Evolutionary conservation across 2,113 vertebrate species (phyloP).

Genomic region (Bos indicus): DNA sequence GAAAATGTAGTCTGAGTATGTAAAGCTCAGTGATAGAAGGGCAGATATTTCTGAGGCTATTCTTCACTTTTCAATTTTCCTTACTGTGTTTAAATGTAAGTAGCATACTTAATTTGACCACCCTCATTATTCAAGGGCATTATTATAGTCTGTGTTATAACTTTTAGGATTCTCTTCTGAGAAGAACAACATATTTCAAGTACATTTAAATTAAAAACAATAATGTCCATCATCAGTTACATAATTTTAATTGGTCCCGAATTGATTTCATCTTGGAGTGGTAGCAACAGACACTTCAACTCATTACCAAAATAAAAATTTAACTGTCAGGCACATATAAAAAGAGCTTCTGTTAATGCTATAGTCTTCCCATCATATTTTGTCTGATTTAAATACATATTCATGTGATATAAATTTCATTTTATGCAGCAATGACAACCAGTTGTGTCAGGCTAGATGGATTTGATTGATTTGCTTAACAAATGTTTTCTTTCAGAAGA

Average conservation of each 20-base stretch:
- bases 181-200: slow-evolving; percentile 21
- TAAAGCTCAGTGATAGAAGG: not conserved
- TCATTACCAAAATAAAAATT: slow-evolving; percentile 40
- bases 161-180: not conserved
- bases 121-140: slow-evolving; percentile 40
- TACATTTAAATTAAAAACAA: slow-evolving; percentile 48
- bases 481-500: slow-evolving; percentile 71
- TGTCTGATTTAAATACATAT: slow-evolving; percentile 67
- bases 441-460: slow-evolving; percentile 62
- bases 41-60: not conserved
- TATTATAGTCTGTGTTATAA: slow-evolving; percentile 7
- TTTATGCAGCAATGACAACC: slow-evolving; percentile 58
- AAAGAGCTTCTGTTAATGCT: slow-evolving; percentile 38
- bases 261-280: slow-evolving; percentile 55
- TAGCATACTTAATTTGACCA: slow-evolving; percentile 32
- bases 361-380: slow-evolving; percentile 15
- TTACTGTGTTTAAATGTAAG: slow-evolving; percentile 53
- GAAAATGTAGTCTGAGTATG: slow-evolving; percentile 17
- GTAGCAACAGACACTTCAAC: not conserved
- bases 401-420: slow-evolving; percentile 68
- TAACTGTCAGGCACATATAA: slow-evolving; percentile 22
- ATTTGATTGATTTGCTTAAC: slow-evolving; percentile 74
- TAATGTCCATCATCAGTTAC: slow-evolving; percentile 47
- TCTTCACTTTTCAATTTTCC: slow-evolving; percentile 25
- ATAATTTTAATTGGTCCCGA: slow-evolving; percentile 39